Conservation (phyloP, 2,888 invertebrate genomes). For the Drosophila gaucha region DNA sequence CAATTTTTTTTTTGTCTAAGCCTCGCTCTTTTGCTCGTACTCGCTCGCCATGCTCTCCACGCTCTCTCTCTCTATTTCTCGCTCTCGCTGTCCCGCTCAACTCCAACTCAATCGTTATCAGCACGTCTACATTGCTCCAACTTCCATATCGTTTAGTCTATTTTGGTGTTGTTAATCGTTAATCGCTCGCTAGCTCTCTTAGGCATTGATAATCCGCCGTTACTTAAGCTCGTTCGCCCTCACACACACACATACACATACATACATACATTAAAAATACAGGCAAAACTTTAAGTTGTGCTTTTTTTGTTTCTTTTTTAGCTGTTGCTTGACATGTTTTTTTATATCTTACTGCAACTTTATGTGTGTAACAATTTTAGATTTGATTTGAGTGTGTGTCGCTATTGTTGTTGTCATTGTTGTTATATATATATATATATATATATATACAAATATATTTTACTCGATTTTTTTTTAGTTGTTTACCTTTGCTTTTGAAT, state of each 20-base stretch:
- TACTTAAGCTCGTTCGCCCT: conserved; percentile 35
- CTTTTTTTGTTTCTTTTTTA: conserved; percentile 42
- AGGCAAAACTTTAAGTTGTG: conserved; percentile 53
- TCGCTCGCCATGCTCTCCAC: conserved; percentile 19
- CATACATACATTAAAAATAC: conserved; percentile 8
- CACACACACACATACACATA: conserved; percentile 15
- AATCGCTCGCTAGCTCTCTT: conserved; percentile 44
- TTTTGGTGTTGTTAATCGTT: conserved; percentile 64
- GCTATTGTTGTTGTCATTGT: conserved; percentile 30
- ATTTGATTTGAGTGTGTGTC: conserved; percentile 37
- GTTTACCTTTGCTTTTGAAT: conserved; percentile 57
- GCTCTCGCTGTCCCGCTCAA: conserved; percentile 19
- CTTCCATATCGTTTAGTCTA: conserved; percentile 44
- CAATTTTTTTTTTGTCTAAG: conserved; percentile 24
- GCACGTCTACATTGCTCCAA: conserved; percentile 43
- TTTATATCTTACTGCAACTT: conserved; percentile 15
- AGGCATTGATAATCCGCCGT: conserved; percentile 28
- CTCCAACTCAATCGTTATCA: conserved; percentile 35
- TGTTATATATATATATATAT: conserved; percentile 9
- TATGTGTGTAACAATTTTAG: no score
- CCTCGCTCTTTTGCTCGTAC: conserved; percentile 45
- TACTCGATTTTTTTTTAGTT: conserved; percentile 44
- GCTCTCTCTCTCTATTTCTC: conserved; percentile 1
- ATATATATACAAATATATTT: conserved; percentile 9
- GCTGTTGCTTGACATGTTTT: conserved; percentile 53